Evolutionary conservation across 2,113 vertebrate species (phyloP).

Genomic region (Anarrhichthys ocellatus): DNA sequence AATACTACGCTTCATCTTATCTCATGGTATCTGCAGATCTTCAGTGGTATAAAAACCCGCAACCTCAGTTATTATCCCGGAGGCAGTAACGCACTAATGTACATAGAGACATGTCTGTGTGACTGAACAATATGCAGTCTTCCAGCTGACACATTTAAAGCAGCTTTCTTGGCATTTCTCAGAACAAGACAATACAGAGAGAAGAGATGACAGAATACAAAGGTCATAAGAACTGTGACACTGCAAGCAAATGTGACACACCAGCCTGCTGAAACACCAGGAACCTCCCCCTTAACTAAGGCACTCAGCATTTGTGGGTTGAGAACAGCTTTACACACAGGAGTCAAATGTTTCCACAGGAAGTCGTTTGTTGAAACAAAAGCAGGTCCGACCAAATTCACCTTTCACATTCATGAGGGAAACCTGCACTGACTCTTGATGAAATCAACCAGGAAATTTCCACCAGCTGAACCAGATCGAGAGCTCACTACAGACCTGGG

Average conservation of each 20-base stretch:
- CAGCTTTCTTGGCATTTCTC: not conserved
- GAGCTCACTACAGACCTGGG: not conserved
- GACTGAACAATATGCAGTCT: not conserved
- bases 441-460: constrained; percentile 43
- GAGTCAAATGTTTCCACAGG: constrained; percentile 73
- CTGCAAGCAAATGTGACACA: not conserved
- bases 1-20: not conserved
- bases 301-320: constrained; percentile 35
- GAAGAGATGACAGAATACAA: constrained; percentile 11
- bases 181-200: not conserved
- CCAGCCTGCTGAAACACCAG: constrained; percentile 26
- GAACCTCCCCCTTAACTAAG: constrained; percentile 17
- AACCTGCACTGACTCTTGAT: constrained; percentile 29
- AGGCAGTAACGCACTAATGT: not conserved
- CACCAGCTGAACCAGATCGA: constrained; percentile 10
- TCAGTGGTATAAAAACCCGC: not conserved
- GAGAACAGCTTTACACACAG: constrained; percentile 23
- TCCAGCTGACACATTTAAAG: not conserved
- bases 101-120: not conserved
- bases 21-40: not conserved
- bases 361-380: constrained; percentile 48
- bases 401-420: constrained; percentile 21
- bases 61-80: not conserved
- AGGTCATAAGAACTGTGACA: constrained; percentile 41
- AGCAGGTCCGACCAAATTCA: constrained; percentile 4